A percentile compares a stretch with the other conserved stretches of the same genome.
phyloP scores from a whole-genome alignment of 2,888 invertebrate genomes.

The Mayetiola destructor region DNA sequence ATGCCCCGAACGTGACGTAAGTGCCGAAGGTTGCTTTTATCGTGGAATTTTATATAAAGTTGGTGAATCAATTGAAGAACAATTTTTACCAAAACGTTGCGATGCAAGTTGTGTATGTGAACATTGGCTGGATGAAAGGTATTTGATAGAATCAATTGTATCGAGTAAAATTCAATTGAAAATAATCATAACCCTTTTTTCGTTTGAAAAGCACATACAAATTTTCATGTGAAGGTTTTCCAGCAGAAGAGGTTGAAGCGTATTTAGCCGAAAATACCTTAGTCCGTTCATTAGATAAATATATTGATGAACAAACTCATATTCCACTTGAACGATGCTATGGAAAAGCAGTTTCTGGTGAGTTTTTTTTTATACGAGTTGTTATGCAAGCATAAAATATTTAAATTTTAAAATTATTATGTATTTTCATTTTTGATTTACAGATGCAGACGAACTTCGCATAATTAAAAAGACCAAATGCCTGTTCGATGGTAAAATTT shows the following conservation, averaged over 20 bases:
- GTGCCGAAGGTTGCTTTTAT: not conserved
- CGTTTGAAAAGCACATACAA: not conserved
- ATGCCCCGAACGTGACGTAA: not conserved
- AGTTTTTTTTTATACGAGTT: not conserved
- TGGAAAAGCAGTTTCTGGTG: not conserved
- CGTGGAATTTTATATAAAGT: conserved; percentile 2
- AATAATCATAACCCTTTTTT: not conserved
- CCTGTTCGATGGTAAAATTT: not conserved
- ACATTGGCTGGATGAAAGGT: not conserved
- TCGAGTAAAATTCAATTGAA: not conserved
- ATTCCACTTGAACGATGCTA: not conserved
- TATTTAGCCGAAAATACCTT: not conserved
- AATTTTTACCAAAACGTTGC: conserved; percentile 8
- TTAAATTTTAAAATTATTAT: no score
- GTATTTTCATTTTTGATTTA: not conserved
- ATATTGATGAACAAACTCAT: not conserved
- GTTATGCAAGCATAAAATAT: no score
- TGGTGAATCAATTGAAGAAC: not conserved
- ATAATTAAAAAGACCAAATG: not conserved
- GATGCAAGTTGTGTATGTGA: not conserved
- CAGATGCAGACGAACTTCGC: not conserved
- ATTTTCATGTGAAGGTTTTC: not conserved
- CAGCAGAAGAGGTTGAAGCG: not conserved
- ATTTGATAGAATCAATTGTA: not conserved
- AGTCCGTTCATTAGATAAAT: not conserved